Base-by-base conservation (phyloP, 2,888 invertebrate genomes). In the Dryocosmus kuriphilus region DNA sequence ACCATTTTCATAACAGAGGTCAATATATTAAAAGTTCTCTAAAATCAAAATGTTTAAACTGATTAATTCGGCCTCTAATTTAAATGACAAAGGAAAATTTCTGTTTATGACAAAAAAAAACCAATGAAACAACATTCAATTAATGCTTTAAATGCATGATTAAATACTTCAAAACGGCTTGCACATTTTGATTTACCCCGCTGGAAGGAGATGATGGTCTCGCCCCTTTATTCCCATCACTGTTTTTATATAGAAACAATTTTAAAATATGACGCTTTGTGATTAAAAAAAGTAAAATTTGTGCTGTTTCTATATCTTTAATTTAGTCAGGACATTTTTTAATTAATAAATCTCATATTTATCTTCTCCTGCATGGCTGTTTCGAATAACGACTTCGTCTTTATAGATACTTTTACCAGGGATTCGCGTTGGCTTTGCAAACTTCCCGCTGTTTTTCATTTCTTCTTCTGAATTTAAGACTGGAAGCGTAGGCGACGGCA, bases 291-390 rank as follows among this genome's bases (percentile, higher is more conserved):
- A 30, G 78, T 67, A 35, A 35, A 35, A 35, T 35, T 35, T 35
- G 8, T 35, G 35, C 6, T 35, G 6, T 8, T 4, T 35, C 8
- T 35, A 4, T 4, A 35, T 35, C 4, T 35, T 9, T 32, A 32
- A 32, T 32, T 32, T 32, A 3, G 32, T 32, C 35, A 35, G 8
- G 35, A 9, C 35, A 9, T 35, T 35, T 35, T 35, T 35, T 5
- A 35, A 35, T 35, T 38, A 38, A 38, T 38, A 63, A 75, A 19
- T 75, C 41, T 22, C 32, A 19, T 77, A n/a, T 89, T 92, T 93
- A 97, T 98, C 98, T 96, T 98, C 98, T 89, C 98, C 98, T 75
- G 98, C 98, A 92, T 98, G 98, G 81, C 97, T 97, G 92, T 98
- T 98, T 84, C 98, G 94, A 88, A 98, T 98, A 81, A 98, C 96